Base-by-base conservation (phyloP, 2,113 vertebrate genomes). In the Rafetus swinhoei region DNA sequence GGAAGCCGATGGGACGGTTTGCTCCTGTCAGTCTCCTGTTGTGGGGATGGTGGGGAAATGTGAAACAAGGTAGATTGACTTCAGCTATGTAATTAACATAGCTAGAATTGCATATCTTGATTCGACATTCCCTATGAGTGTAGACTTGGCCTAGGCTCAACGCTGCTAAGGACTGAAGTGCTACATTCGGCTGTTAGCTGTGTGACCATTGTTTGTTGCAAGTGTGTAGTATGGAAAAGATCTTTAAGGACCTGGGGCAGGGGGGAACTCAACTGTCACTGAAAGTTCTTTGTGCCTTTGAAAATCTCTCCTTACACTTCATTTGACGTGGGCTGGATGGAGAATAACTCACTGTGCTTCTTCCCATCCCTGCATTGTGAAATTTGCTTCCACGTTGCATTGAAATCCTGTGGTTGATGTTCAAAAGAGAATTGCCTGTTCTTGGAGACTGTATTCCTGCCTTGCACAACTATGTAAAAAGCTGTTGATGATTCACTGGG, bases 341-440 rank as follows among this genome's bases (percentile, higher is more conserved):
- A 79, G 81, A 81, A 54, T 7, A 85, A 9, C 62, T 15, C 1
- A 0, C 57, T 50, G 81, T n/a, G 54, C 22, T 12, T 10, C 14
- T 35, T 24, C 72, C 50, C 32, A 53, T 16, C 13, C 69, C 11
- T 81, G 21, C 87, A 8, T 50, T 79, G 85, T 32, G 6, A 93
- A 87, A 90, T 29, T 60, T 2, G 0, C 83, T 87, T 25, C 19
- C 89, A 90, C 1, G 0, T 24, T 55, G 72, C 95, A 85, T 81
- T 87, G 89, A 60, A 95, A 74, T 39, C 89, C 85, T 45, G 55
- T 85, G 84, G 87, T 53, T 89, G 93, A 92, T 94, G 79, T 93
- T 96, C 95, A 79, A 86, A 88, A 94, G 85, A 79, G 95, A 96
- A 87, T 94, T 84, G 95, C 79, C 92, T 95, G 91, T 91, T 95